Conservation (phyloP, 2,797 vertebrate genomes). For the Gymnothorax reevesii region DNA sequence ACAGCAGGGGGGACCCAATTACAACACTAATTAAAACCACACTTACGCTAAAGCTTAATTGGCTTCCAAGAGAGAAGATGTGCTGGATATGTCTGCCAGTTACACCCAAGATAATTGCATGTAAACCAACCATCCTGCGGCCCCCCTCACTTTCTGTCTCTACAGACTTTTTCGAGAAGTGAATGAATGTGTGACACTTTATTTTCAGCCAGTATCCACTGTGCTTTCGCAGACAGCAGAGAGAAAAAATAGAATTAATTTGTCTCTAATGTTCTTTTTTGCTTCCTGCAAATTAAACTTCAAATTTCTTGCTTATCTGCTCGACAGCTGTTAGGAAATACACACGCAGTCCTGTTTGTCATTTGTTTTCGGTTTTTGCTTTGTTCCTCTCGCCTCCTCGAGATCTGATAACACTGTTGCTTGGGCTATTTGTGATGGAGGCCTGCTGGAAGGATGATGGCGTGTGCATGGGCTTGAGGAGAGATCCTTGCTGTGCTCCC, state of each 20-base stretch:
- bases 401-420: constrained; percentile 13
- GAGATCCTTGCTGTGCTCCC: constrained; percentile 20
- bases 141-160: constrained; percentile 10
- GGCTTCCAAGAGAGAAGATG: constrained; percentile 20
- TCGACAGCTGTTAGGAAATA: background rate
- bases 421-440: background rate
- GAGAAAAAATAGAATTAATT: background rate
- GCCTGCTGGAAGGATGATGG: constrained; percentile 16
- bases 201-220: constrained; percentile 1
- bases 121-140: background rate
- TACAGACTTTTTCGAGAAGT: constrained; percentile 1
- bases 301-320: constrained; percentile 29
- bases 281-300: constrained; percentile 23
- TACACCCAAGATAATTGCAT: constrained; percentile 33
- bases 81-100: constrained; percentile 26
- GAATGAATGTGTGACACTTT: constrained; percentile 9
- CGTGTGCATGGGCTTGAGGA: constrained; percentile 25
- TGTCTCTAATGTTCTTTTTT: constrained; percentile 17
- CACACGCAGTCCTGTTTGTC: background rate
- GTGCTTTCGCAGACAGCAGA: constrained; percentile 6
- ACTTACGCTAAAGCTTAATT: constrained; percentile 32
- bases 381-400: constrained; percentile 6
- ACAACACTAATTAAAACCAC: constrained; percentile 42
- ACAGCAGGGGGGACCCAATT: constrained; percentile 21
- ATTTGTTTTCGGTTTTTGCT: constrained; percentile 18